Evolutionary conservation across 2,113 vertebrate genomes (phyloP), one percentile per base, ranked within the genome.

Genomic region (Aegotheles bennettii): DNA sequence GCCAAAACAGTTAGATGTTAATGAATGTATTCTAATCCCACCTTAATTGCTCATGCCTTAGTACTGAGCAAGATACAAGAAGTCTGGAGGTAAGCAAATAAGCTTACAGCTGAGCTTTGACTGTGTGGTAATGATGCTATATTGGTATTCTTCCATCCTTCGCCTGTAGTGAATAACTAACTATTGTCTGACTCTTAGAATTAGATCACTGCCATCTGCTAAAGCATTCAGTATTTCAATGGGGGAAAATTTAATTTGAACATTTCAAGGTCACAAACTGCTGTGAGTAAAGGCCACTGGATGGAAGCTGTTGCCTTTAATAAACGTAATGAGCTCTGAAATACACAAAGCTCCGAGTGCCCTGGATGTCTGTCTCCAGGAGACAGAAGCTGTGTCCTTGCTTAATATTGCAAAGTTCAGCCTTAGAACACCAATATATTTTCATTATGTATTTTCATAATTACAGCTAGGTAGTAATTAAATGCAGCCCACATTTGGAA

Each of bases 181-280:
- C 71, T 76, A 11, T 69, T 92, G 63, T 71, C 61, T 91, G 87
- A 71, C 54, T 95, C 23, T 31, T 70, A 38, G 28, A 78, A 79
- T 94, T 92, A 71, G 45, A 68, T 94, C 60, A 38, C 69, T 29
- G 13, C 84, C 85, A 93, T 91, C 77, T 95, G 90, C 70, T 95
- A 63, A 67, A 81, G 31, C 12, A 75, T 65, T 92, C 28, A 83
- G 42, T 74, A 25, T 92, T 95, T 95, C 42, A 3, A 48, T 84
- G 60, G 61, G 69, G 67, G 24, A 43, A 68, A 90, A 87, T 80
- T 64, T 83, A 93, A 86, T 93, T 91, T 79, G 57, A 94, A 79
- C 63, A 6, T 89, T 95, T 92, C 90, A 94, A 95, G 94, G 78
- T 96, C 84, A 51, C 70, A 93, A 57, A 26, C 68, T 71, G 83